A percentile compares a stretch with the other conserved stretches of the same genome.
These are phyloP conservation scores for Drosophila navojoa DNA, from an alignment of 1,140 invertebrate species.

Conservation along the genomic window DNA sequence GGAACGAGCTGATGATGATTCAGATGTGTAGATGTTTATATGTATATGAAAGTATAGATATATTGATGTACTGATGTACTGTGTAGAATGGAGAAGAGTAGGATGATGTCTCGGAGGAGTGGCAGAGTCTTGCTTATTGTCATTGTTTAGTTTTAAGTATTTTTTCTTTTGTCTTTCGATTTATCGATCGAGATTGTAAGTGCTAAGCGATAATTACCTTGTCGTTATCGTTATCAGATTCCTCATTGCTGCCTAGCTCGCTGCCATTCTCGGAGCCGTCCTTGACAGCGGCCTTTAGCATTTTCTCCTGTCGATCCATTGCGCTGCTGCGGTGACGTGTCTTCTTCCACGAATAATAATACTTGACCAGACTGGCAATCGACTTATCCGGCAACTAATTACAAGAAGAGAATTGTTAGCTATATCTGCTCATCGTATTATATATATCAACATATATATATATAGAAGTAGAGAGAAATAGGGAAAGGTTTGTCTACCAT, in stretches of 20 bases:
- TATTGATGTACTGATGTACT: not conserved
- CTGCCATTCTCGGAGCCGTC: slow-evolving; percentile 91
- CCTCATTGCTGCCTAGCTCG: slow-evolving; percentile 91
- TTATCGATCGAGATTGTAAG: slow-evolving; percentile 1
- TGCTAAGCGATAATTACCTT: slow-evolving; percentile 88
- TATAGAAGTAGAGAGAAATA: not conserved
- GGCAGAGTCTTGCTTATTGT: slow-evolving; percentile 33
- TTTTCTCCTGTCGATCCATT: slow-evolving; percentile 90
- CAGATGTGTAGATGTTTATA: not conserved
- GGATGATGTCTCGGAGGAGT: slow-evolving; percentile 23
- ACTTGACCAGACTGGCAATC: slow-evolving; percentile 97
- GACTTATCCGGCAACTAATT: slow-evolving; percentile 96
- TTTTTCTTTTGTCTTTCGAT: not conserved
- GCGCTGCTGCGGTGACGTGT: slow-evolving; percentile 94
- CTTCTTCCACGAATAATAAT: slow-evolving; percentile 99
- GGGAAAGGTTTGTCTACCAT: slow-evolving; percentile 89
- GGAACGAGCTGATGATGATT: slow-evolving; percentile 18
- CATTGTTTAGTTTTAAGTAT: slow-evolving; percentile 10
- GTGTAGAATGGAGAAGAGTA: slow-evolving; percentile 28
- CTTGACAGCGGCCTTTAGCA: slow-evolving; percentile 85
- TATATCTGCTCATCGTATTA: not conserved
- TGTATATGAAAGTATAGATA: slow-evolving; percentile 29
- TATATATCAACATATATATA: slow-evolving; percentile 1
- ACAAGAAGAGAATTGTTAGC: not conserved
- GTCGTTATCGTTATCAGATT: slow-evolving; percentile 92